A percentile compares a stretch with the other conserved stretches of the same genome.
phyloP scores from a whole-genome alignment of 2,888 invertebrate genomes.

The Sminthurides aquaticus region DNA sequence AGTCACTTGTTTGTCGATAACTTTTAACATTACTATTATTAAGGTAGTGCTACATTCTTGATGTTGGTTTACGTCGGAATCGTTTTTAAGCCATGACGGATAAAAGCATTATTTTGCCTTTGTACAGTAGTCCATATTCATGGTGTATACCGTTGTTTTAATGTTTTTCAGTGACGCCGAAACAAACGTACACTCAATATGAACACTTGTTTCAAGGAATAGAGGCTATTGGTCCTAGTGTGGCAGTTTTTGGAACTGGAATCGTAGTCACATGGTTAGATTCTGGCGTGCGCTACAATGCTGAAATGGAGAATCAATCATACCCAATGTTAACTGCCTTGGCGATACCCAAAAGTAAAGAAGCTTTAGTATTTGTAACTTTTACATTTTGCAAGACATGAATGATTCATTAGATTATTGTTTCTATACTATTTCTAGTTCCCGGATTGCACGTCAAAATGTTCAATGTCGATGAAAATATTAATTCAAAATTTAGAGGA shows the following conservation, averaged over 20 bases:
- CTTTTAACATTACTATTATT: too few relatives aligned
- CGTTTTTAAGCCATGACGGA: too few relatives aligned
- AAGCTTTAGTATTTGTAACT: background rate
- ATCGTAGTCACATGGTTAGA: constrained; percentile 24
- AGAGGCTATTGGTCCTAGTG: constrained; percentile 18
- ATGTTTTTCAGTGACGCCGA: constrained; percentile 6
- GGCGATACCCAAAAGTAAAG: constrained; percentile 31
- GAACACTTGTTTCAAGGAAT: constrained; percentile 20
- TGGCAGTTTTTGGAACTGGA: constrained; percentile 31
- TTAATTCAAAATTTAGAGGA: constrained; percentile 19
- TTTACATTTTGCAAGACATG: background rate
- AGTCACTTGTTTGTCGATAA: background rate
- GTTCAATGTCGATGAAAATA: constrained; percentile 20
- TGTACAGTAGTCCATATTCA: too few relatives aligned
- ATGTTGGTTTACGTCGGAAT: too few relatives aligned
- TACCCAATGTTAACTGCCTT: constrained; percentile 32
- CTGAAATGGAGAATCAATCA: constrained; percentile 27
- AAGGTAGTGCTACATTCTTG: too few relatives aligned
- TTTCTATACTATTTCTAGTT: constrained; percentile 14
- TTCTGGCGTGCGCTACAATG: background rate
- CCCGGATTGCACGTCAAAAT: constrained; percentile 28
- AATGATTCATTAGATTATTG: background rate
- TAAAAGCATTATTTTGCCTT: too few relatives aligned
- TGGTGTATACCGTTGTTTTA: background rate
- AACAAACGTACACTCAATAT: constrained; percentile 14